Percentiles rank a stretch among this genome's conserved stretches.
Evolutionary conservation across 2,888 invertebrate species (phyloP).

Genomic region (Torymus aiolomorphi): DNA sequence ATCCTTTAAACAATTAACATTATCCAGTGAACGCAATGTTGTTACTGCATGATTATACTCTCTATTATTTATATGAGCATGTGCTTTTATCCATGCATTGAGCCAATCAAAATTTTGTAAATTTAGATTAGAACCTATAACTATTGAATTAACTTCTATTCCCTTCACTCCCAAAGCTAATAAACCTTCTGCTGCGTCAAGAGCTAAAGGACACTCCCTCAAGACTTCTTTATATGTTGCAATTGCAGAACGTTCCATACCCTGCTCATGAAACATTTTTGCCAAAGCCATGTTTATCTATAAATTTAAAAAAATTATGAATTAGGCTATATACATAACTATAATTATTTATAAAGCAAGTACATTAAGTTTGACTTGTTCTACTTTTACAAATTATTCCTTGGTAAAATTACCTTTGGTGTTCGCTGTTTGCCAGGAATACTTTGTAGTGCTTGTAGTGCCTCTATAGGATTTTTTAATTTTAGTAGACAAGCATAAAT

Average conservation of each 20-base stretch:
- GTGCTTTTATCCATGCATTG: conserved; percentile 80
- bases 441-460: conserved; percentile 78
- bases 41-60: conserved; percentile 83
- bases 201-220: conserved; percentile 84
- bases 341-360: too few species aligned
- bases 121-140: conserved; percentile 78
- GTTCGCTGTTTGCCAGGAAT: conserved; percentile 82
- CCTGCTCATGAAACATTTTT: conserved; percentile 83
- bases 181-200: conserved; percentile 85
- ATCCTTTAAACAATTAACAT: conserved; percentile 81
- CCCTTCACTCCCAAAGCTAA: conserved; percentile 84
- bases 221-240: conserved; percentile 88
- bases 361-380: too few species aligned
- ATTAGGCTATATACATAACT: not conserved
- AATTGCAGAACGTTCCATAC: conserved; percentile 84
- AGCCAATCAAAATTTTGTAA: conserved; percentile 77
- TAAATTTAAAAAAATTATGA: conserved; percentile 9
- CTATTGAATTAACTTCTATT: conserved; percentile 84
- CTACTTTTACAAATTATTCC: not conserved
- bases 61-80: conserved; percentile 81
- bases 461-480: conserved; percentile 81
- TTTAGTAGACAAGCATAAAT: conserved; percentile 83
- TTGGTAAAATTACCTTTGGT: conserved; percentile 78
- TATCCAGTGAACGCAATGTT: conserved; percentile 82
- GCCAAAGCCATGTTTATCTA: conserved; percentile 84